Evolutionary conservation across 1,140 invertebrate species (phyloP).

Genomic region (Daktulosphaira vitifoliae): DNA sequence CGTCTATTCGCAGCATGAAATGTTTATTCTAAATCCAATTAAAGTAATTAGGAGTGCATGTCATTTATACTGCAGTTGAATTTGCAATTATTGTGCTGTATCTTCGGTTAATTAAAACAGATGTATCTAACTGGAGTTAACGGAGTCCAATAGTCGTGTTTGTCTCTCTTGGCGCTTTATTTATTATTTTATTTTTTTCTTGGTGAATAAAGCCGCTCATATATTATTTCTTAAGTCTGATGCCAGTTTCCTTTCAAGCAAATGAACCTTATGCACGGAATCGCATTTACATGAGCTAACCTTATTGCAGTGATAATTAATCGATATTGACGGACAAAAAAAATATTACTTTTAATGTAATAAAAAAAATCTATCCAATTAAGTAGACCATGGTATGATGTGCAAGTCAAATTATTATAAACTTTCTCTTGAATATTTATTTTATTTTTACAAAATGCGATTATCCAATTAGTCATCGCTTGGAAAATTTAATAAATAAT

Average conservation of each 20-base stretch:
- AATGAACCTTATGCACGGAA: not conserved
- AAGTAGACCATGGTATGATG: no score
- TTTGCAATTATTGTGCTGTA: not conserved
- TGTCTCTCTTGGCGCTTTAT: conserved; percentile 3
- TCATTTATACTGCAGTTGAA: not conserved
- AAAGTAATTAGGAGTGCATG: conserved; percentile 22
- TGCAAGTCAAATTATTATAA: no score
- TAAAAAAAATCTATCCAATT: no score
- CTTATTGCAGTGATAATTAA: conserved; percentile 20
- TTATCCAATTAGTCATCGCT: no score
- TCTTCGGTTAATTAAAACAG: conserved; percentile 23
- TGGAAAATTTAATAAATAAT: no score
- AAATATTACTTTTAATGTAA: no score
- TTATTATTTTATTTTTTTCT: not conserved
- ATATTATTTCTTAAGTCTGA: not conserved
- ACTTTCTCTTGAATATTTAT: no score
- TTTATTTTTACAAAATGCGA: no score
- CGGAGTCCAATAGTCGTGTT: conserved; percentile 7
- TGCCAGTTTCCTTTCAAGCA: conserved; percentile 10
- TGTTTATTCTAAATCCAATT: conserved; percentile 30
- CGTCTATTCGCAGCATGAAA: not conserved
- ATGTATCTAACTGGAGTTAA: conserved; percentile 3
- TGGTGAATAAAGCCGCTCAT: no score
- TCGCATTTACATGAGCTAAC: not conserved
- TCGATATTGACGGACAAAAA: not conserved